phyloP scores from a whole-genome alignment of 2,113 vertebrate species.

The Aramus guarauna region DNA sequence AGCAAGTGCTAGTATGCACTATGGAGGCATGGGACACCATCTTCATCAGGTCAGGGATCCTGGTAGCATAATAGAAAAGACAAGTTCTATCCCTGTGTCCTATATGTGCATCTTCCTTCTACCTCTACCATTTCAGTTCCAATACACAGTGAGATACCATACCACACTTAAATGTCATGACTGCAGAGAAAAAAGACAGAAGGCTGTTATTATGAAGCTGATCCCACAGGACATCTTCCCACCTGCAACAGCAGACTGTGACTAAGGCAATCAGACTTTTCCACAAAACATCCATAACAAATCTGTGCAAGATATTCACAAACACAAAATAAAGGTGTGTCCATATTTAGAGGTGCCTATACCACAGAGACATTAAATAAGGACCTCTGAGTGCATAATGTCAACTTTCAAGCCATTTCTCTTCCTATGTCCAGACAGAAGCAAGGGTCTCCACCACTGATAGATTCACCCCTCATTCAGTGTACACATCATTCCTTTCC shows the following conservation, averaged over 20 bases:
- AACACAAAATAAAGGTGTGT: background rate
- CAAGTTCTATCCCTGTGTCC: background rate
- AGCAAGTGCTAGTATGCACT: background rate
- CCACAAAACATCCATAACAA: background rate
- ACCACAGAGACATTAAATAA: background rate
- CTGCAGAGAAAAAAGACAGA: background rate
- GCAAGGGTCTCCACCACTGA: background rate
- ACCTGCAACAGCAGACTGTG: background rate
- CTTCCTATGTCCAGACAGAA: background rate
- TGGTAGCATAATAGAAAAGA: background rate
- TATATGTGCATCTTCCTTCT: rapidly evolving
- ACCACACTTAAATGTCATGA: background rate
- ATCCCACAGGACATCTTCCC: background rate
- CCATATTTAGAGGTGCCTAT: background rate
- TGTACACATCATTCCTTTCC: background rate
- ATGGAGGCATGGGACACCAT: background rate
- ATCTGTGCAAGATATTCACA: background rate
- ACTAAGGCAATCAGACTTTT: background rate
- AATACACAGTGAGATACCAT: background rate
- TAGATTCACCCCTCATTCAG: background rate
- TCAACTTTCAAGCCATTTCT: background rate
- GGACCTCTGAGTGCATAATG: background rate
- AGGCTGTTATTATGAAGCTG: background rate
- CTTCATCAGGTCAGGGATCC: background rate
- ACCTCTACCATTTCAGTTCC: background rate